phyloP scores from a whole-genome alignment of 2,113 vertebrate species.

The Apteryx owenii region DNA sequence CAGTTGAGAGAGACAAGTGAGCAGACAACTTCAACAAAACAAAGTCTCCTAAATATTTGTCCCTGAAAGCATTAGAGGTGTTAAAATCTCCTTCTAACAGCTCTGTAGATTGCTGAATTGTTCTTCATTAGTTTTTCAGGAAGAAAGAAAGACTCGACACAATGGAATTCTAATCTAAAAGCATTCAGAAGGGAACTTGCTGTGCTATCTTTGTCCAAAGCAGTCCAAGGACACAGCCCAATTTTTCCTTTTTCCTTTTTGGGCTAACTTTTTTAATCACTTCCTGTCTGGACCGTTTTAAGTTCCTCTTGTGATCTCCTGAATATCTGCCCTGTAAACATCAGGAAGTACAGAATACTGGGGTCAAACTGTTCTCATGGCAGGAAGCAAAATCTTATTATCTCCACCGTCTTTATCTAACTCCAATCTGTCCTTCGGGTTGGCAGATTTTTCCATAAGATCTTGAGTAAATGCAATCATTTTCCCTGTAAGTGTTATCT shows the following conservation, averaged over 20 bases:
- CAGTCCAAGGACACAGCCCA: background rate
- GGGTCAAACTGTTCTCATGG: background rate
- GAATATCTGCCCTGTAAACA: background rate
- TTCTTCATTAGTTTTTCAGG: background rate
- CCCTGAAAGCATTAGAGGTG: background rate
- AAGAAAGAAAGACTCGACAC: background rate
- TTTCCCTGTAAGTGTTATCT: background rate
- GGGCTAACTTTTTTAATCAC: background rate
- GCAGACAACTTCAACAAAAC: background rate
- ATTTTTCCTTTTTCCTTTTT: background rate
- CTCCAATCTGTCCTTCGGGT: rapidly evolving
- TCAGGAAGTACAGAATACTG: rapidly evolving
- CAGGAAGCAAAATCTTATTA: background rate
- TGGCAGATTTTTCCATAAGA: background rate
- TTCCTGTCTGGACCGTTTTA: background rate
- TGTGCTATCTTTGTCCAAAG: background rate
- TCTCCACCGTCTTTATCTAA: background rate
- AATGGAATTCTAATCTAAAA: background rate
- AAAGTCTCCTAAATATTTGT: rapidly evolving
- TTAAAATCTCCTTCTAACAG: background rate
- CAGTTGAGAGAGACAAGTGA: rapidly evolving
- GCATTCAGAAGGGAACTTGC: background rate
- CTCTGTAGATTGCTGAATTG: rapidly evolving
- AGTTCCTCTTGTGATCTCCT: background rate
- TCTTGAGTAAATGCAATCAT: background rate